A percentile compares a stretch with the other conserved stretches of the same genome.
Conservation (phyloP, 2,888 invertebrate species). For the Drosophila eohydei region DNA sequence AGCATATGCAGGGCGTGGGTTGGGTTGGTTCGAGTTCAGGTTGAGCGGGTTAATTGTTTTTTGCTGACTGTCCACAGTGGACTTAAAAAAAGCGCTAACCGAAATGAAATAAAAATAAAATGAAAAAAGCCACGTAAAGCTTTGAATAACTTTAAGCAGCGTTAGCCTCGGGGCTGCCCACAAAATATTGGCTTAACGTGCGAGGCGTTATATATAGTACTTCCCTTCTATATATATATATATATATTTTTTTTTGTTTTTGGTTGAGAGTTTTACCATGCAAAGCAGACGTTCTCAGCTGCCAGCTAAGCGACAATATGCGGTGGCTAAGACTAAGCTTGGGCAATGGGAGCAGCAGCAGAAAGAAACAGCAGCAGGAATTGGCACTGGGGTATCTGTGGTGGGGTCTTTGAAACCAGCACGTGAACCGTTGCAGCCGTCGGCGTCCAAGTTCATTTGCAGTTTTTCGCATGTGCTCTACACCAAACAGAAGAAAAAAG, state of each 20-base stretch:
- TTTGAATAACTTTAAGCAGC: conserved; percentile 75
- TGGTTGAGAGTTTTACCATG: conserved; percentile 29
- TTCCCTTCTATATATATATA: conserved; percentile 3
- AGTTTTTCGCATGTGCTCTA: conserved; percentile 63
- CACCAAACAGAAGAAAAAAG: conserved; percentile 6
- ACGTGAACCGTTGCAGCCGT: conserved; percentile 48
- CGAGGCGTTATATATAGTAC: conserved; percentile 54
- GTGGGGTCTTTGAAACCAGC: conserved; percentile 18
- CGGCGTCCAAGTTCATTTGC: conserved; percentile 70
- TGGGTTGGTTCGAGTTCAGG: conserved; percentile 32
- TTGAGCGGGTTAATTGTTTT: conserved; percentile 70
- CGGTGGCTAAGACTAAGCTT: conserved; percentile 53
- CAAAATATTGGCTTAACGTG: conserved; percentile 78
- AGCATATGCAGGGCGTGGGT: not conserved
- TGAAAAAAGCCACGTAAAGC: conserved; percentile 48
- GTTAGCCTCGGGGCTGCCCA: conserved; percentile 44
- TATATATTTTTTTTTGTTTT: conserved; percentile 5
- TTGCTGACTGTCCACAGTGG: conserved; percentile 60
- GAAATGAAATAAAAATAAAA: conserved; percentile 20
- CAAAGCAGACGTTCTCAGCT: conserved; percentile 43
- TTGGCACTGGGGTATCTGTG: not conserved
- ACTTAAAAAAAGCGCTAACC: conserved; percentile 18
- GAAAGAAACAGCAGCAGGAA: conserved; percentile 6
- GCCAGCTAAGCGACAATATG: conserved; percentile 61
- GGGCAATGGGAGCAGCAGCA: conserved; percentile 20